Conservation (phyloP, 2,113 vertebrate species). For the Siphamia tubifer region DNA sequence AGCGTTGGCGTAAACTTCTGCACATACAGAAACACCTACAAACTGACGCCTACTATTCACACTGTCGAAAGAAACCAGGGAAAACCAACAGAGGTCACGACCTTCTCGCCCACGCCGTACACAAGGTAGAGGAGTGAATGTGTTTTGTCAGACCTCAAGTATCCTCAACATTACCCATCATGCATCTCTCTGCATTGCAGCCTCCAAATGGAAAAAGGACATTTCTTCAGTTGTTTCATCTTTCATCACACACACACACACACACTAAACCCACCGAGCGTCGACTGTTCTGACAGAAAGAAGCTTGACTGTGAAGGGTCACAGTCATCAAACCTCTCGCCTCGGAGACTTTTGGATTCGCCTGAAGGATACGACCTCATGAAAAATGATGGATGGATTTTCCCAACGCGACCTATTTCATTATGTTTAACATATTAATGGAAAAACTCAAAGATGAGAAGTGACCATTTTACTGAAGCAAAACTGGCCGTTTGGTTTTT, state of each 20-base stretch:
- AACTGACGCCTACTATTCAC: not conserved
- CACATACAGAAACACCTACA: not conserved
- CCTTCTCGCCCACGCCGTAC: not conserved
- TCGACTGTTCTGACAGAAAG: not conserved
- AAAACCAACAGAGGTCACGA: not conserved
- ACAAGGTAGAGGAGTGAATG: too few relatives aligned
- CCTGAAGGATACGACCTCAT: conserved; percentile 23
- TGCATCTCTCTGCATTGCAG: not conserved
- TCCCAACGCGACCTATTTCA: conserved; percentile 27
- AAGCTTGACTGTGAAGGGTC: conserved; percentile 18
- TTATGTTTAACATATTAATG: conserved; percentile 32
- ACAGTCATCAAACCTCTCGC: not conserved
- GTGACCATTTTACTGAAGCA: conserved; percentile 23
- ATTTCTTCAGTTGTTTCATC: not conserved
- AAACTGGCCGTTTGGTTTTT: conserved; percentile 12
- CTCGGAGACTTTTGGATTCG: not conserved
- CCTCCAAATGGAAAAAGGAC: conserved; percentile 4
- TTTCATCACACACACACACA: too few relatives aligned
- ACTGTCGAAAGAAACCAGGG: not conserved
- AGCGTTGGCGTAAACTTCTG: not conserved
- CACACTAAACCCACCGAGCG: not conserved
- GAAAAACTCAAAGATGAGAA: conserved; percentile 1
- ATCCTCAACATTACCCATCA: not conserved
- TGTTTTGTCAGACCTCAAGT: not conserved
- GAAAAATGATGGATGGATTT: conserved; percentile 18